Evolutionary conservation across 1,140 invertebrate species (phyloP).

Genomic region (Phocides pigmalion): DNA sequence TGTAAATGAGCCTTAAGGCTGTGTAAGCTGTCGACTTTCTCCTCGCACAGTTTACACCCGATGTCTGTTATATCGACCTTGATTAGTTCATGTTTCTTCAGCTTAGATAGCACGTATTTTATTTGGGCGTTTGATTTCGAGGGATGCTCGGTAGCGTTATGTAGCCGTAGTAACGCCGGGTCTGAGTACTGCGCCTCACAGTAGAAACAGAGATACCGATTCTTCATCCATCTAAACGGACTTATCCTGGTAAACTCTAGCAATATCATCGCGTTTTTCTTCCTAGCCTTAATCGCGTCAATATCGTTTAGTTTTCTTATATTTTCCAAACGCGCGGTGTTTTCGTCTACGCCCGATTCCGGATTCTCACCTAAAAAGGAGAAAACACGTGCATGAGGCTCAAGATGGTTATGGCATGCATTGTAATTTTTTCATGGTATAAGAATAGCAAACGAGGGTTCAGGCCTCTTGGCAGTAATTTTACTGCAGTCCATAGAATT

Average conservation of each 20-base stretch:
- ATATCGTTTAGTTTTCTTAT: constrained; percentile 48
- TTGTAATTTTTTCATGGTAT: background rate
- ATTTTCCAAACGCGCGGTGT: constrained; percentile 41
- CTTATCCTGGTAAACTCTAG: constrained; percentile 66
- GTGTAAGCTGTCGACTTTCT: constrained; percentile 42
- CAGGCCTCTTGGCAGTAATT: too few species aligned
- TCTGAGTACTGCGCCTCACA: constrained; percentile 64
- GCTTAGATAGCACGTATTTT: constrained; percentile 52
- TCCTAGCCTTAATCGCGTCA: constrained; percentile 56
- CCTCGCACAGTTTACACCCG: constrained; percentile 61
- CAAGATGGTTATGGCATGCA: constrained; percentile 42
- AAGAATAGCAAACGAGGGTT: too few species aligned
- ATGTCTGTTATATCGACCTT: constrained; percentile 70
- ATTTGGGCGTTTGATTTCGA: constrained; percentile 42
- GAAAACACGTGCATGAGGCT: constrained; percentile 55
- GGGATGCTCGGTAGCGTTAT: constrained; percentile 54
- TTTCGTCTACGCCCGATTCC: constrained; percentile 34
- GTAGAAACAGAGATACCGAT: constrained; percentile 70
- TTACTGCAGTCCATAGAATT: too few species aligned
- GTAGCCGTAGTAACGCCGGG: constrained; percentile 54
- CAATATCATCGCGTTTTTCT: constrained; percentile 53
- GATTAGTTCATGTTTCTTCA: constrained; percentile 67
- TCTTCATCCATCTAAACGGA: constrained; percentile 74
- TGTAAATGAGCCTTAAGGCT: constrained; percentile 58
- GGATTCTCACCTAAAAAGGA: constrained; percentile 70